Conservation (phyloP, 1,140 invertebrate genomes). For the Neodiprion virginianus region DNA sequence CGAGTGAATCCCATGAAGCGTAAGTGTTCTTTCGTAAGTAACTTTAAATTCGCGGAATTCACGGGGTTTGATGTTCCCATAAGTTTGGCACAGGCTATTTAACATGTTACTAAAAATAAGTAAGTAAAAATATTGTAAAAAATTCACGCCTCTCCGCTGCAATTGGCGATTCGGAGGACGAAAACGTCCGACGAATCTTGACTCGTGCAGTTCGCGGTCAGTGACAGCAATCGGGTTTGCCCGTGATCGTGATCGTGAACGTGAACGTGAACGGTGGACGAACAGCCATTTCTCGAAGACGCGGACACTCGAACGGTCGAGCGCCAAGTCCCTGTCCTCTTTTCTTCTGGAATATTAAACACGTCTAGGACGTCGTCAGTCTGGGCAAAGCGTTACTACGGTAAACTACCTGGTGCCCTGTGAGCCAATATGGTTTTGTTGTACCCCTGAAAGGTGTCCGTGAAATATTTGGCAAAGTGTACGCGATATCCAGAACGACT, state of each 20-base stretch:
- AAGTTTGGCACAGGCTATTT: too few species aligned
- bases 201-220: slow-evolving; percentile 43
- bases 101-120: too few species aligned
- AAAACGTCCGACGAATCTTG: too few species aligned
- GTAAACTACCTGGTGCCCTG: not conserved
- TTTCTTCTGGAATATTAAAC: slow-evolving; percentile 46
- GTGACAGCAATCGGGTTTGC: slow-evolving; percentile 47
- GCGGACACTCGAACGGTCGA: slow-evolving; percentile 29
- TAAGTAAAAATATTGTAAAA: too few species aligned
- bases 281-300: slow-evolving; percentile 12
- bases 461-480: not conserved
- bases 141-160: too few species aligned
- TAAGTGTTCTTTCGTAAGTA: too few species aligned
- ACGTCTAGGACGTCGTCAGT: slow-evolving; percentile 8
- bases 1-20: too few species aligned
- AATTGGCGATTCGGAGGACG: too few species aligned
- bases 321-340: slow-evolving; percentile 42
- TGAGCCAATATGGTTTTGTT: not conserved
- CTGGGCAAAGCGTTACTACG: not conserved
- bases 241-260: slow-evolving; percentile 56
- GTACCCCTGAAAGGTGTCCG: not conserved
- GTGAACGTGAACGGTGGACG: slow-evolving; percentile 30
- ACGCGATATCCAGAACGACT: slow-evolving; percentile 45
- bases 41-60: too few species aligned
- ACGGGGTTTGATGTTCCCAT: too few species aligned